Evolutionary conservation across 92 coral and sea anemone species (phyloP).

Genomic region (Parazoanthus swiftii): DNA sequence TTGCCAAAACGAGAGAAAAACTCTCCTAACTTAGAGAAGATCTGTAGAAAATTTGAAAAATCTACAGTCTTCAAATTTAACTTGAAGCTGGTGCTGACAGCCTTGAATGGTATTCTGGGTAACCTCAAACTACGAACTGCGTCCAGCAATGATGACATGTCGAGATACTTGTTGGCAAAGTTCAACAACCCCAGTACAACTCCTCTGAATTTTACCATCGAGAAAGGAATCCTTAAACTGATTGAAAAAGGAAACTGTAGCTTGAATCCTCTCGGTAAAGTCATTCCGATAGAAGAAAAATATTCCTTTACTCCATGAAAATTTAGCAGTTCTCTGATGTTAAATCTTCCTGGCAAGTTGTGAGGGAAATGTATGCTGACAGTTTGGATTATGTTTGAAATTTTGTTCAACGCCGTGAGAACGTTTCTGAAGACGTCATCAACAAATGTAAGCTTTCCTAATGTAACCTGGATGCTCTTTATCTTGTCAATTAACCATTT

Average conservation of each 20-base stretch:
- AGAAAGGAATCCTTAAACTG: conserved; percentile 73
- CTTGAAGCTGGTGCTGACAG: conserved; percentile 60
- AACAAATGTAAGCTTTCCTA: conserved; percentile 70
- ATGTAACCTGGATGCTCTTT: conserved; percentile 66
- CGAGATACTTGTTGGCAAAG: conserved; percentile 79
- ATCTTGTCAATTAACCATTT: conserved; percentile 75
- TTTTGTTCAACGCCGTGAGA: conserved; percentile 72
- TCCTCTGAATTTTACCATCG: conserved; percentile 68
- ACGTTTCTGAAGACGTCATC: conserved; percentile 78
- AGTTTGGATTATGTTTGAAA: conserved; percentile 62
- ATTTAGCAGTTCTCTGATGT: conserved; percentile 70
- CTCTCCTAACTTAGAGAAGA: conserved; percentile 63
- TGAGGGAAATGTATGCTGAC: conserved; percentile 79
- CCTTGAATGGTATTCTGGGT: conserved; percentile 63
- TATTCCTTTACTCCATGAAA: conserved; percentile 74
- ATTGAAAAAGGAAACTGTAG: conserved; percentile 80
- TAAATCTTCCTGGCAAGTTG: conserved; percentile 70
- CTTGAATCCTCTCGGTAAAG: conserved; percentile 73
- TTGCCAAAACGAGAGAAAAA: conserved; percentile 64
- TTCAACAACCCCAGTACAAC: conserved; percentile 59
- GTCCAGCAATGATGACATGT: conserved; percentile 71
- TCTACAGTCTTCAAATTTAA: conserved; percentile 56
- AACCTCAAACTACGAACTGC: conserved; percentile 56
- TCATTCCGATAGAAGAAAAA: conserved; percentile 60
- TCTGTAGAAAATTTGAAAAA: conserved; percentile 59